Evolutionary conservation across 2,113 vertebrate species (phyloP).

Genomic region (Cynoglossus semilaevis): DNA sequence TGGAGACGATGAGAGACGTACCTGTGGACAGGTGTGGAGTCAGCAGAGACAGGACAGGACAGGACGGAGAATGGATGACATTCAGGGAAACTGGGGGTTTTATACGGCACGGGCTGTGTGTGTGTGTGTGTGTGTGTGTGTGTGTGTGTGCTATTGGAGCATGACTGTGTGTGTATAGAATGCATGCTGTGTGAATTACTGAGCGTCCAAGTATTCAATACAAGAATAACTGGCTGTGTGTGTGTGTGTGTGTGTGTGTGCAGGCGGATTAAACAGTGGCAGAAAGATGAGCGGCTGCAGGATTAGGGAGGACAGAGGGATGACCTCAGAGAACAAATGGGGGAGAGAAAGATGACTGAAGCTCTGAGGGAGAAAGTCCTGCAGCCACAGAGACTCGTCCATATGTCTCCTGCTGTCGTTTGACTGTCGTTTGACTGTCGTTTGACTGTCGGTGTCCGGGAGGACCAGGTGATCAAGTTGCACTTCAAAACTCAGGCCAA

Average conservation of each 20-base stretch:
- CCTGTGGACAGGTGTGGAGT: slow-evolving; percentile 45
- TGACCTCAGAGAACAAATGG: slow-evolving; percentile 77
- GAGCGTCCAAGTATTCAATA: slow-evolving; percentile 40
- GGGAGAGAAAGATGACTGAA: slow-evolving; percentile 6
- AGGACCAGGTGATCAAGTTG: no score
- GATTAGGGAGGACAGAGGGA: slow-evolving; percentile 70
- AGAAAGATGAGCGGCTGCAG: slow-evolving; percentile 72
- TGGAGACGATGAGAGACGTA: slow-evolving; percentile 12
- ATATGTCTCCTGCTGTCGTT: no score
- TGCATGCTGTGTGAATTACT: slow-evolving; percentile 49
- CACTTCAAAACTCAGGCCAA: no score
- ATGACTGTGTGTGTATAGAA: slow-evolving; percentile 23
- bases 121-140: slow-evolving; percentile 8
- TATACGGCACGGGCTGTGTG: slow-evolving; percentile 67
- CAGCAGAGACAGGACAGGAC: slow-evolving; percentile 23
- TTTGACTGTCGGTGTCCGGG: no score
- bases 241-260: slow-evolving; percentile 34
- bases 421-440: no score
- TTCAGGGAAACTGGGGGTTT: slow-evolving; percentile 47
- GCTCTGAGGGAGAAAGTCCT: no score
- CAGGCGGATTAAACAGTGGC: slow-evolving; percentile 68
- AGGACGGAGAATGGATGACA: slow-evolving; percentile 32
- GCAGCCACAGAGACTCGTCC: no score
- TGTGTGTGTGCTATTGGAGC: slow-evolving; percentile 8
- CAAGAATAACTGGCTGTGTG: slow-evolving; percentile 59